phyloP scores from a whole-genome alignment of 1,140 invertebrate species.

The Ditylenchus dipsaci region DNA sequence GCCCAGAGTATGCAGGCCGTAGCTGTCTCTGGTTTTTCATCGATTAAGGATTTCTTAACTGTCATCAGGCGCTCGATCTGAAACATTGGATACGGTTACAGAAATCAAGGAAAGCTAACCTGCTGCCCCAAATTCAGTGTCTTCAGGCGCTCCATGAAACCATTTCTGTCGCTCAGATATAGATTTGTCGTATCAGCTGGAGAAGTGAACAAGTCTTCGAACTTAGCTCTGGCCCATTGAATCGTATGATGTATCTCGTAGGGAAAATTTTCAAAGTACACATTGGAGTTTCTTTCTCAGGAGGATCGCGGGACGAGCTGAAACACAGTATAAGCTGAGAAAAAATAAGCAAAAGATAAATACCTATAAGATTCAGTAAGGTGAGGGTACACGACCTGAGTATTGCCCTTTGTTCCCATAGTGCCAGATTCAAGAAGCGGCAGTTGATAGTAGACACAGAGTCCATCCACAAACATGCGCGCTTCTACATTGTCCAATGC shows the following conservation, averaged over 20 bases:
- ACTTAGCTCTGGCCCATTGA: constrained; percentile 90
- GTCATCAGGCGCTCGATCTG: constrained; percentile 75
- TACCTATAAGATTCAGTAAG: constrained; percentile 53
- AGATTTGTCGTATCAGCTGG: constrained; percentile 80
- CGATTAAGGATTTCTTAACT: constrained; percentile 78
- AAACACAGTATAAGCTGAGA: not conserved
- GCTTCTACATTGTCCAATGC: constrained; percentile 96
- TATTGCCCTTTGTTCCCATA: constrained; percentile 96
- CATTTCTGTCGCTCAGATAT: constrained; percentile 65
- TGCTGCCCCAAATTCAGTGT: constrained; percentile 38
- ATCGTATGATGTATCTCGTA: constrained; percentile 95
- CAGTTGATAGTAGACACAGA: constrained; percentile 94
- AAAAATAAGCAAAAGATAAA: too few relatives aligned
- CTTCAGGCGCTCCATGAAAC: constrained; percentile 47
- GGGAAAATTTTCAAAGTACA: constrained; percentile 99
- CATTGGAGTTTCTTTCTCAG: constrained; percentile 95
- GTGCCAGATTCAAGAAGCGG: constrained; percentile 94
- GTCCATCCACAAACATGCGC: constrained; percentile 76
- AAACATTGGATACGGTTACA: not conserved
- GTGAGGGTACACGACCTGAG: constrained; percentile 67
- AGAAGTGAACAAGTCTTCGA: constrained; percentile 81
- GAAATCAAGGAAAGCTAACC: constrained; percentile 19
- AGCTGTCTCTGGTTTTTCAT: constrained; percentile 76
- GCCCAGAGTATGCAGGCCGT: constrained; percentile 87
- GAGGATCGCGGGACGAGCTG: constrained; percentile 87